A percentile compares a stretch with the other conserved stretches of the same genome.
phyloP scores from a whole-genome alignment of 2,888 invertebrate genomes.

The Cosmopolites sordidus region DNA sequence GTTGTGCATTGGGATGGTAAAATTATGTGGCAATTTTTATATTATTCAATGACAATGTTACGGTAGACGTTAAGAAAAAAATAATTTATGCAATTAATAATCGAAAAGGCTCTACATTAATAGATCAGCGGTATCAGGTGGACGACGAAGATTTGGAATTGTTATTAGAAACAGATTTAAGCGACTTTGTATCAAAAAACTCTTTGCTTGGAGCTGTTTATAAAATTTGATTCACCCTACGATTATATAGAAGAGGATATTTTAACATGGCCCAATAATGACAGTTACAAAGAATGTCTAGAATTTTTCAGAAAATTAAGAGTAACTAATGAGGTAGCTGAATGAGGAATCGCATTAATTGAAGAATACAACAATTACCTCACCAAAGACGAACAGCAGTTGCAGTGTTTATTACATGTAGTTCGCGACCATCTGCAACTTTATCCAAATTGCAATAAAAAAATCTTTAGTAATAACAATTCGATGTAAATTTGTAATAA shows the following conservation, averaged over 20 bases:
- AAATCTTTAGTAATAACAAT: constrained; percentile 25
- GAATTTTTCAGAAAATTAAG: constrained; percentile 5
- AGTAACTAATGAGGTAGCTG: constrained; percentile 5
- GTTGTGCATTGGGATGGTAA: no score
- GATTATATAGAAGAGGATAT: background rate
- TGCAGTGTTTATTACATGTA: constrained; percentile 1
- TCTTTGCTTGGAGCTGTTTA: background rate
- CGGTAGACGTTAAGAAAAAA: constrained; percentile 2
- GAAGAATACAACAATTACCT: constrained; percentile 3
- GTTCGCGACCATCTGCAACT: constrained; percentile 3
- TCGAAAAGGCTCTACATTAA: background rate
- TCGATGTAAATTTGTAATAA: no score
- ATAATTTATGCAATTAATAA: background rate
- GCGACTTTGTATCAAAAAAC: constrained; percentile 2
- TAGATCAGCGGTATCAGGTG: background rate
- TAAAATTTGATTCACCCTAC: background rate
- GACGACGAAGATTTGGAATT: background rate
- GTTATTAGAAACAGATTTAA: constrained; percentile 3
- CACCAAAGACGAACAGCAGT: no score
- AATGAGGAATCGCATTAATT: constrained; percentile 5
- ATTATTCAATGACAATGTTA: constrained; percentile 1
- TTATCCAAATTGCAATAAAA: constrained; percentile 1
- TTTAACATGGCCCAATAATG: background rate
- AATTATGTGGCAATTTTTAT: no score
- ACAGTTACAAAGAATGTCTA: background rate